A percentile compares a stretch with the other conserved stretches of the same genome.
phyloP scores from a whole-genome alignment of 2,797 vertebrate species.

The Euphonia xanthogaster region DNA sequence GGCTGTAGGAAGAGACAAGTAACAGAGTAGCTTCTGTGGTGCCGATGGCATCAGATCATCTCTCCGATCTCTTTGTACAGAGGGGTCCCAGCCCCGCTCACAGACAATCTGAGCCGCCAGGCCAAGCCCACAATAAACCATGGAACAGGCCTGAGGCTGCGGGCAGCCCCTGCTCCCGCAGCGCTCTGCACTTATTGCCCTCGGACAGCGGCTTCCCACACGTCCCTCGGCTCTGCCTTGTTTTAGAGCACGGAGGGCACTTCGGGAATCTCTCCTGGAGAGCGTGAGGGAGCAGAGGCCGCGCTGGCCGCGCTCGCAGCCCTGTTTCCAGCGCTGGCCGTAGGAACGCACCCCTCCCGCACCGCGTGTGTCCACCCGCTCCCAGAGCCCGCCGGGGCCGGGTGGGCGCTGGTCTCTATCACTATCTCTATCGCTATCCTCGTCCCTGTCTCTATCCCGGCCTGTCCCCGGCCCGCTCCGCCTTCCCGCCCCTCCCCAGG shows the following conservation, averaged over 20 bases:
- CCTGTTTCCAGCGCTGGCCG: accelerated
- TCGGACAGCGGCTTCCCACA: accelerated
- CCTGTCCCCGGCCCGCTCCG: neutral
- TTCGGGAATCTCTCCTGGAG: neutral
- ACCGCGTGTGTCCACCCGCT: accelerated
- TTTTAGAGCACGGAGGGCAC: neutral
- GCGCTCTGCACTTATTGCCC: neutral
- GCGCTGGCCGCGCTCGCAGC: too few species aligned
- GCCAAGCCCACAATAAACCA: neutral
- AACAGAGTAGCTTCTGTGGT: neutral
- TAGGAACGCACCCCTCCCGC: accelerated
- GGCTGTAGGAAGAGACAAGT: neutral
- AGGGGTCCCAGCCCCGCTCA: neutral
- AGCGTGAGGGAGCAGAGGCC: accelerated
- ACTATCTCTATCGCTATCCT: neutral
- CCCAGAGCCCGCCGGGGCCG: neutral
- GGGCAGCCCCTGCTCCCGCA: neutral
- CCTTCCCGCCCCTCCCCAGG: accelerated
- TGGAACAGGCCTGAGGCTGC: accelerated
- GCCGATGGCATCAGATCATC: too few species aligned
- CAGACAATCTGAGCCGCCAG: too few species aligned
- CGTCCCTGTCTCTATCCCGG: accelerated
- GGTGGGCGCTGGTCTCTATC: accelerated
- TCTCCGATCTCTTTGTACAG: neutral
- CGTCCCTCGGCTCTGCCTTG: accelerated